Percentiles rank a stretch among this genome's conserved stretches.
phyloP scores from a whole-genome alignment of 2,888 invertebrate genomes.

The Euphydryas editha region DNA sequence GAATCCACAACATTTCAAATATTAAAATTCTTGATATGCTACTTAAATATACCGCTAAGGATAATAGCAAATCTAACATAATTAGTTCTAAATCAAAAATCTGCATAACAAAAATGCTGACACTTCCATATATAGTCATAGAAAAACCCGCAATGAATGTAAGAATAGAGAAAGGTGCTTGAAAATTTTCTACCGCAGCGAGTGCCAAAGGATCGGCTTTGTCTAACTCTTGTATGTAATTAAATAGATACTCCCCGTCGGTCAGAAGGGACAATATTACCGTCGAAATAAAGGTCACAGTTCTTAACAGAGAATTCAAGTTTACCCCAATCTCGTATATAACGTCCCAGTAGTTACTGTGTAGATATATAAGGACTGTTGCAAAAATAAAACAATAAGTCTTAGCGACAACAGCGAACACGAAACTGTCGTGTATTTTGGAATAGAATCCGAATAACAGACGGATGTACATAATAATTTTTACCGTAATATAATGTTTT shows the following conservation, averaged over 20 bases:
- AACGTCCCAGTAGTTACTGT: background rate
- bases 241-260: background rate
- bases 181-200: background rate
- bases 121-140: background rate
- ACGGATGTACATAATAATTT: background rate
- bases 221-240: background rate
- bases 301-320: background rate
- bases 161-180: background rate
- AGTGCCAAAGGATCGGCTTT: background rate
- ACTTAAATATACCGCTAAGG: background rate
- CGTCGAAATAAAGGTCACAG: background rate
- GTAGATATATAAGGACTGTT: background rate
- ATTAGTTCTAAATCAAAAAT: background rate
- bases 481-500: background rate
- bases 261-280: background rate
- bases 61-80: no score
- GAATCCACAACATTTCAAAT: slow-evolving; percentile 4
- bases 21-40: background rate
- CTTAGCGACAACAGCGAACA: background rate
- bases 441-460: background rate
- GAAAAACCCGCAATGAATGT: background rate
- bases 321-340: background rate
- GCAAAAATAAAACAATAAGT: background rate
- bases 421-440: background rate
- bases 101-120: background rate